Evolutionary conservation across 2,797 vertebrate species (phyloP).

Genomic region (Aphelocoma californica): DNA sequence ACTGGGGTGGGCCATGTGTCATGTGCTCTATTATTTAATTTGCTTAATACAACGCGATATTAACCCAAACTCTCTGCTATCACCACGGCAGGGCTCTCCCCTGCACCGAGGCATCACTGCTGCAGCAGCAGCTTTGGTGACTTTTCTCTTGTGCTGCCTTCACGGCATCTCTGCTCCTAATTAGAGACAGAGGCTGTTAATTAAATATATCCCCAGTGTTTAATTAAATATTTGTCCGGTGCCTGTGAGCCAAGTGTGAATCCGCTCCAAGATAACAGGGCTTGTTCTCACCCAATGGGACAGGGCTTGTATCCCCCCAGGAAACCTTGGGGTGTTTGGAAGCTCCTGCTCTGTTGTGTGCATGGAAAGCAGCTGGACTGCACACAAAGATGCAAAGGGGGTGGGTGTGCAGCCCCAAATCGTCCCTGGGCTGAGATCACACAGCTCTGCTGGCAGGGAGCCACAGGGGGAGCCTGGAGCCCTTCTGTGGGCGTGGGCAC

Average conservation of each 20-base stretch:
- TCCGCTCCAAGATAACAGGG: not conserved
- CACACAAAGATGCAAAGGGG: fast-evolving
- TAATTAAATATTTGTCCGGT: not conserved
- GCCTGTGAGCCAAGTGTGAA: not conserved
- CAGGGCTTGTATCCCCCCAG: not conserved
- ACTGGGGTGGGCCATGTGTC: not conserved
- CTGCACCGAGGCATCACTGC: not conserved
- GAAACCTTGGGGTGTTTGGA: not conserved
- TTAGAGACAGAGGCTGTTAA: not conserved
- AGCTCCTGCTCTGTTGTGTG: not conserved
- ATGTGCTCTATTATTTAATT: not conserved
- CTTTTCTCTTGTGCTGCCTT: not conserved
- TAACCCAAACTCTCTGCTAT: not conserved
- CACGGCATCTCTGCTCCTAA: not conserved
- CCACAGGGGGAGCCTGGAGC: not conserved
- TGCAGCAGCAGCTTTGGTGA: not conserved
- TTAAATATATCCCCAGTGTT: not conserved
- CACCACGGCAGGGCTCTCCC: not conserved
- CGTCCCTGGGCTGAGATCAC: not conserved
- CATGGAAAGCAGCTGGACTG: fast-evolving
- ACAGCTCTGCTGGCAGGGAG: not conserved
- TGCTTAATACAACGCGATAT: fast-evolving
- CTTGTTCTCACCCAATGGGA: not conserved
- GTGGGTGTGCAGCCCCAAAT: fast-evolving
- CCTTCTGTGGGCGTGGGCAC: not conserved